Evolutionary conservation across 2,797 vertebrate species (phyloP).

Genomic region (Coracias cyanogaster): DNA sequence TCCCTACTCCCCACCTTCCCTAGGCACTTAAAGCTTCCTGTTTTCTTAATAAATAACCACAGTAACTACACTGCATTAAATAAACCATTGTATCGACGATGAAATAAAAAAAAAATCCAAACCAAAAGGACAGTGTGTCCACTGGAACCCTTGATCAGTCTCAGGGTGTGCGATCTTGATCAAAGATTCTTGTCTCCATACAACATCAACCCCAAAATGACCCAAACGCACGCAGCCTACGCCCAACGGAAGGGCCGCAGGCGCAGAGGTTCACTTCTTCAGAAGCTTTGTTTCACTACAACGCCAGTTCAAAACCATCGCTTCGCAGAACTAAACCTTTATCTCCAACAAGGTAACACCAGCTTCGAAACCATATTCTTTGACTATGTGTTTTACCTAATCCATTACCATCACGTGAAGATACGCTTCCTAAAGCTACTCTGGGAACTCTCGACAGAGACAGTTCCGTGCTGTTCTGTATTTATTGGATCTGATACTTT

Average conservation of each 20-base stretch:
- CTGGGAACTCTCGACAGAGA: constrained; percentile 59
- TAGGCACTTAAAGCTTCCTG: constrained; percentile 79
- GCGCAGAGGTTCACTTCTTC: constrained; percentile 8
- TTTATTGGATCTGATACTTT: constrained; percentile 26
- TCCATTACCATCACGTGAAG: constrained; percentile 39
- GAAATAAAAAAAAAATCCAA: not conserved
- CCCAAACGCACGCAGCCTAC: not conserved
- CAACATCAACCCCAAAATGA: not conserved
- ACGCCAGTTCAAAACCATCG: not conserved
- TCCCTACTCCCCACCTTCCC: constrained; percentile 41
- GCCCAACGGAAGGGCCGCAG: not conserved
- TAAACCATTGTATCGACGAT: constrained; percentile 30
- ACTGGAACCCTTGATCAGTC: not conserved
- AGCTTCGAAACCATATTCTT: constrained; percentile 44
- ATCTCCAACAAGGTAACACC: constrained; percentile 16
- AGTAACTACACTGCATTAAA: constrained; percentile 66
- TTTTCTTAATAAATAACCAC: constrained; percentile 70
- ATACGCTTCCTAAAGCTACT: constrained; percentile 62
- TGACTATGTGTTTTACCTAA: constrained; percentile 31
- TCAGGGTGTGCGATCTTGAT: constrained; percentile 19
- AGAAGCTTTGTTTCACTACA: constrained; percentile 9
- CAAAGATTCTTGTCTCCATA: not conserved
- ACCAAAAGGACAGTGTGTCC: not conserved
- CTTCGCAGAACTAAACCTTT: constrained; percentile 48
- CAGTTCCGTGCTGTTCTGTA: not conserved